Conservation (phyloP, 2,113 vertebrate species). For the Leuciscus idus region DNA sequence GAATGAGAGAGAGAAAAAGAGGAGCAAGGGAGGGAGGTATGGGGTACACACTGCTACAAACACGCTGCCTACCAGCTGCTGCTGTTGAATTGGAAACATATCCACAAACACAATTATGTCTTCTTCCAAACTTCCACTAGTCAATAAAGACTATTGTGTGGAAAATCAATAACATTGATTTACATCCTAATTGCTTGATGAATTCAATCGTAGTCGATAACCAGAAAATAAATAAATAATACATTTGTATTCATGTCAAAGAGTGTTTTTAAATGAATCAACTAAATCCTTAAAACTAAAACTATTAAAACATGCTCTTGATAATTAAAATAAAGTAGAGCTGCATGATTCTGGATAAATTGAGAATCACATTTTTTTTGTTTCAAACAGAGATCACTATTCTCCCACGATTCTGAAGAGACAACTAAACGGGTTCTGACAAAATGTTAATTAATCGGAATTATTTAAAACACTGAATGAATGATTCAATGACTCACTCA, state of each 20-base stretch:
- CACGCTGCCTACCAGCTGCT: conserved; percentile 88
- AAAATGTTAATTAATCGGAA: too few species aligned
- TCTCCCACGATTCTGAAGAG: too few species aligned
- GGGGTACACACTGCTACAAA: conserved; percentile 5
- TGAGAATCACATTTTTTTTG: too few species aligned
- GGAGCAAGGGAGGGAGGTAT: conserved; percentile 36
- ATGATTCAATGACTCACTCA: too few species aligned
- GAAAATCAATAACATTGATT: conserved; percentile 49
- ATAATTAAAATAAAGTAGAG: too few species aligned
- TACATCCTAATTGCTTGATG: conserved; percentile 11
- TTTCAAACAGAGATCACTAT: too few species aligned
- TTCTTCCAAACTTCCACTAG: conserved; percentile 35
- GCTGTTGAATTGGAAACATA: conserved; percentile 66
- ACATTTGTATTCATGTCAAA: not conserved
- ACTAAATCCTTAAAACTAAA: not conserved
- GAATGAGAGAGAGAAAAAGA: conserved; percentile 38
- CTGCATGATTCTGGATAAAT: too few species aligned
- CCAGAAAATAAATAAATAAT: not conserved
- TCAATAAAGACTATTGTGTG: not conserved
- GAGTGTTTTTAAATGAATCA: not conserved
- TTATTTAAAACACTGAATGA: too few species aligned
- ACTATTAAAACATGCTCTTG: not conserved
- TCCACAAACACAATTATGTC: conserved; percentile 68
- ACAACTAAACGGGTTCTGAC: too few species aligned
- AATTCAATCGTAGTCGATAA: not conserved